Evolutionary conservation across 1,140 invertebrate genomes (phyloP), one percentile per base, ranked within the genome.

Genomic region (Neodiprion fabricii): DNA sequence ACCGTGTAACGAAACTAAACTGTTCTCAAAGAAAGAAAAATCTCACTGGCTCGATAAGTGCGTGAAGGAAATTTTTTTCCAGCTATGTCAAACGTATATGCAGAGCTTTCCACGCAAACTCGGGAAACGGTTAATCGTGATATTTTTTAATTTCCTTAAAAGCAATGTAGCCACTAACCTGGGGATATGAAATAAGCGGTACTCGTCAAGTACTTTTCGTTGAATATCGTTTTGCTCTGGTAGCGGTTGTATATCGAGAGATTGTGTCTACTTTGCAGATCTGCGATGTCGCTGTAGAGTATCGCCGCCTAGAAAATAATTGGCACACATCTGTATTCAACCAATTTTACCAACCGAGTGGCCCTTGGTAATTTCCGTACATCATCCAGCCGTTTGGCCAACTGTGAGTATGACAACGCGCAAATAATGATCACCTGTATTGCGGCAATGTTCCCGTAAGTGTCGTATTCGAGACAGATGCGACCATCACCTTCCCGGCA

Each of bases 181-280:
- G 85, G 83, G 12, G 86, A 87, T 3, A 88, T 85, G 28, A 82
- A 84, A 70, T 83, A 89, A 70, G 86, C 83, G 10, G 86, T 87
- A 12, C 84, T 78, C 1, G 87, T 85, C 86, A 84, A 88, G 73
- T 85, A 89, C 7, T 88, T 86, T 70, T 89, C 86, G 0, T 82
- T 83, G 3, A 7, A 8, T 17, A 61, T 61, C 8, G 53, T 61
- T 61, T 61, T 61, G 4, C 4, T 61, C n/a, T 11, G 53, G 53
- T 9, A 61, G 4, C 4, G 5, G 53, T 61, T 61, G 5, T 7
- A 8, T 17, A 12, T 8, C 9, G 84, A 81, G 0, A 81, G 72
- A 0, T 85, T 83, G 7, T 86, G 88, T 53, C 85, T 79, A 12
- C 87, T 82, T 73, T 83, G 84, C 75, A 87, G 86, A 47, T 87